Evolutionary conservation across 2,888 invertebrate genomes (phyloP), one percentile per base, ranked within the genome.

Genomic region (Teleiodes luculella): DNA sequence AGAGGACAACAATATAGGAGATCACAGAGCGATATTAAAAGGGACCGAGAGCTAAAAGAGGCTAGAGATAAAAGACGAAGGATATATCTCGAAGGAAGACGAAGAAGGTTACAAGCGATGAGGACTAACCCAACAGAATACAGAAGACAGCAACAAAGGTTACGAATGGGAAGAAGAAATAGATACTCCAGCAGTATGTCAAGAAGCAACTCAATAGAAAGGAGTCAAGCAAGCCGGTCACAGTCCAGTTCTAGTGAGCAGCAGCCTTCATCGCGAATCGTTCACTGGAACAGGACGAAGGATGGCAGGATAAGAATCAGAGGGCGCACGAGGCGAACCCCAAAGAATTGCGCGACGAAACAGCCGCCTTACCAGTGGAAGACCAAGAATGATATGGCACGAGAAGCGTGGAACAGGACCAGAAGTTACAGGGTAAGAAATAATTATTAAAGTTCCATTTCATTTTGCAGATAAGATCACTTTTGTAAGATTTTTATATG

Each of bases 11-110:
- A 76, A 72, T 65, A 76, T 59, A 59, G 60, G 33, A 76, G 67
- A 70, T 77, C 69, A 68, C 66, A 73, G 90, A 86, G 57, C 82
- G 88, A 74, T 76, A 80, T 67, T 73, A 90, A 70, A 87, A 90
- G 68, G 84, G 84, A 68, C 76, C 88, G 68, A 79, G 92, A 69
- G 80, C 92, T 63, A 91, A 94, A 84, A 92, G 92, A 94, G 91
- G 92, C 80, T 64, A 82, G 65, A 73, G 91, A 88, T 78, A 75
- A 75, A 62, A 72, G 71, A n/a, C 73, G 86, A 66, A 72, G 83
- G 57, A 74, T 80, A 46, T 82, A 78, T 57, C 65, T 87, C 59
- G 86, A 87, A 63, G 75, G 74, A 54, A 79, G 86, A 64, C 70
- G 76, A 58, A 78, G 68, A 62, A 68, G 74, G 63, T 67, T 88